phyloP scores from a whole-genome alignment of 2,113 vertebrate species.

The Sigmodon hispidus region DNA sequence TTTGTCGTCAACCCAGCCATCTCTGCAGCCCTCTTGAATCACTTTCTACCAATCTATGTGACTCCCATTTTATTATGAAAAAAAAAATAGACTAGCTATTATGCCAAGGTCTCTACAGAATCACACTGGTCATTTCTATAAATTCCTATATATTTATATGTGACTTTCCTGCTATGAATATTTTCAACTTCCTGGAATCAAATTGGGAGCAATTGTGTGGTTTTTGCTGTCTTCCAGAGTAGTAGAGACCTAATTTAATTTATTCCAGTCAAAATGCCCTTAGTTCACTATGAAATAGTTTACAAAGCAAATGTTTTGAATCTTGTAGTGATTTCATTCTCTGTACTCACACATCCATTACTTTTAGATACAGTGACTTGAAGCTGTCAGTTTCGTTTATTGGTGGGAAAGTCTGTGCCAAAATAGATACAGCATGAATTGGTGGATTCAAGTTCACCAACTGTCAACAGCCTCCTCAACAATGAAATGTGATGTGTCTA shows the following conservation, averaged over 20 bases:
- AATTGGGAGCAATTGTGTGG: not conserved
- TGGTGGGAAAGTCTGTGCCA: not conserved
- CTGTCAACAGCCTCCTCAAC: conserved; percentile 34
- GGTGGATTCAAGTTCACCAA: conserved; percentile 12
- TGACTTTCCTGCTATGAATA: conserved; percentile 42
- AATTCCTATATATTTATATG: not conserved
- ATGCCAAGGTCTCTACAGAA: not conserved
- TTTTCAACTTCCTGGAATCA: conserved; percentile 43
- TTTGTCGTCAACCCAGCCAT: not conserved
- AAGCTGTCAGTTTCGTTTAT: not conserved
- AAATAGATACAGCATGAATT: not conserved
- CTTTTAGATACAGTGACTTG: not conserved
- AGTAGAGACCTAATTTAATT: conserved; percentile 35
- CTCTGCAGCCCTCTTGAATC: not conserved
- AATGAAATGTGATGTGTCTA: conserved; percentile 7
- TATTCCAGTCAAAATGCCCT: conserved; percentile 36
- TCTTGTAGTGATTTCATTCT: not conserved
- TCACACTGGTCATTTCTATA: not conserved
- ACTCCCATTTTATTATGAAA: conserved; percentile 13
- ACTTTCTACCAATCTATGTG: not conserved
- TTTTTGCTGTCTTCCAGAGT: conserved; percentile 25
- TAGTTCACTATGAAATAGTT: conserved; percentile 42
- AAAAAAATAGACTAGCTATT: not conserved
- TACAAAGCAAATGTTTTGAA: conserved; percentile 9
- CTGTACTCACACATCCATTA: not conserved